Evolutionary conservation across 2,888 invertebrate genomes (phyloP), one percentile per base, ranked within the genome.

Genomic region (Tenthredo livida): DNA sequence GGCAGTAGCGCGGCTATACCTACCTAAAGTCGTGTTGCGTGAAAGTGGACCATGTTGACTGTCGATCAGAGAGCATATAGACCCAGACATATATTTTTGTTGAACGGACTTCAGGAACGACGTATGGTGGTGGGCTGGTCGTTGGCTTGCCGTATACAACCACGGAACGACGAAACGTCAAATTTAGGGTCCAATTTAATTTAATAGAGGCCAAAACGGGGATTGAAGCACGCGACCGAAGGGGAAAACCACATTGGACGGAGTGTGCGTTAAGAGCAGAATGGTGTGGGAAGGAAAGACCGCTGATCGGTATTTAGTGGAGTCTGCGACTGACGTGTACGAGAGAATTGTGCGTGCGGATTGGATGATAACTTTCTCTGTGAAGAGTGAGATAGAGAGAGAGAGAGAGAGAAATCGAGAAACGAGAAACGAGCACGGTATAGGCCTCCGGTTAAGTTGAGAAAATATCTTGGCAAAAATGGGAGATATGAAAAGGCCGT

Each of bases 221-320:
- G 80, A 61, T 82, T 70, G 82, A 82, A 80, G 54, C 86, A 86
- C 86, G 87, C 89, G 87, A 84, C 67, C 67, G 43, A 29, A 70
- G 67, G 65, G 70, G 43, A 37, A 83, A 83, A 70, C 80, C 80
- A 58, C 80, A 80, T 80, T 54, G 83, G 67, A 70, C 83, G 83
- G 47, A 47, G 83, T 65, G 80, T 47, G 80, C 50, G 80, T 80
- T 80, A 70, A 70, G 67, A 70, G 83, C 43, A 50, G 70, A 83
- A 83, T 83, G 83, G 83, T 65, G 83, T 83, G 83, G 67, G 67
- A 65, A 83, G 88, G 88, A 90, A 91, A 91, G 91, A 90, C 90
- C 90, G 90, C 89, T 89, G 91, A 92, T 93, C 91, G 91, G 91
- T 92, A 92, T 92, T 92, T 92, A 92, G 91, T 92, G 91, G 92